Conservation (phyloP, 2,888 invertebrate genomes). For the Netelia fuscicornis region DNA sequence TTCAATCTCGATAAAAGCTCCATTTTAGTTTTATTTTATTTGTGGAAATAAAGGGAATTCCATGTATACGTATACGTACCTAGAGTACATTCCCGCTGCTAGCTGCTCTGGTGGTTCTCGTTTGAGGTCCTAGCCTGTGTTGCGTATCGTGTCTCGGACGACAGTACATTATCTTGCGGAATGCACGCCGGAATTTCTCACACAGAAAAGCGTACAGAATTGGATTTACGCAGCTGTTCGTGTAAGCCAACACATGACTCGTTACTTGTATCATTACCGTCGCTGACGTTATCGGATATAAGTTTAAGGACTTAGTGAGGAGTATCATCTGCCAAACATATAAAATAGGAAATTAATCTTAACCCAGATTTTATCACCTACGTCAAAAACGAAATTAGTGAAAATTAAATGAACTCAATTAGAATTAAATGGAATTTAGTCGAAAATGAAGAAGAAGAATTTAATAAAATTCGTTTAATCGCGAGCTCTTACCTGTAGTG, state of each 20-base stretch:
- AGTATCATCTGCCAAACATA: constrained; percentile 90
- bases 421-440: background rate
- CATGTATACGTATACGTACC: constrained; percentile 82
- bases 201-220: constrained; percentile 97
- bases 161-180: constrained; percentile 90
- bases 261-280: constrained; percentile 92
- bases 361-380: background rate
- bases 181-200: constrained; percentile 97
- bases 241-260: constrained; percentile 94
- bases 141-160: constrained; percentile 85
- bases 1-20: background rate
- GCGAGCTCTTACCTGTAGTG: constrained; percentile 91
- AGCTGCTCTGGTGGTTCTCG: constrained; percentile 89
- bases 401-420: background rate
- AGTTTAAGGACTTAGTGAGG: constrained; percentile 90
- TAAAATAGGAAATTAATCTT: constrained; percentile 16
- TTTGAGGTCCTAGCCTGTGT: constrained; percentile 86
- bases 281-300: constrained; percentile 89
- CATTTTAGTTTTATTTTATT: background rate
- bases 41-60: background rate
- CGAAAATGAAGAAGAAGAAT: background rate
- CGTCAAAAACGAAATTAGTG: background rate
- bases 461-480: background rate
- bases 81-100: constrained; percentile 89
- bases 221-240: constrained; percentile 97